These are phyloP conservation scores for Mantis religiosa DNA, from an alignment of 2,888 invertebrate species.

Conservation along the genomic window DNA sequence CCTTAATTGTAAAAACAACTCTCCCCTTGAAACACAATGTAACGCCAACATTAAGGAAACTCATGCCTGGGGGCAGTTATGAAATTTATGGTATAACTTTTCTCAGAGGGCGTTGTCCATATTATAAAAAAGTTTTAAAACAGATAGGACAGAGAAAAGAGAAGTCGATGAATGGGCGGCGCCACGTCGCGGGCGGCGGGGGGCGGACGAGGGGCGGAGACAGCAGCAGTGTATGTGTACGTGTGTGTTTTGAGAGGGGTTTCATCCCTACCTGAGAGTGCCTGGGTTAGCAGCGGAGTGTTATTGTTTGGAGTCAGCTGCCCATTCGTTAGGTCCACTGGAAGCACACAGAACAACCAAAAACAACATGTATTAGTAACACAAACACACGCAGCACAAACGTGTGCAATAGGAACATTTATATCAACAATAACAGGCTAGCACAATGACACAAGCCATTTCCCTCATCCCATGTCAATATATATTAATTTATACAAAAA, in stretches of 20 bases:
- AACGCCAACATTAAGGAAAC: background rate
- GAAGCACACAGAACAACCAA: constrained; percentile 44
- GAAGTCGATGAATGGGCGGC: background rate
- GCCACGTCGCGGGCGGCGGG: background rate
- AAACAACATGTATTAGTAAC: constrained; percentile 1
- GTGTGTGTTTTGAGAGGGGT: background rate
- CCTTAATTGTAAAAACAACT: background rate
- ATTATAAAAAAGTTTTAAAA: background rate
- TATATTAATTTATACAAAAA: background rate
- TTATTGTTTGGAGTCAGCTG: constrained; percentile 95
- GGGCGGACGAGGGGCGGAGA: background rate
- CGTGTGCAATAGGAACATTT: background rate
- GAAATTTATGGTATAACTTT: background rate
- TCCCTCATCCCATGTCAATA: background rate
- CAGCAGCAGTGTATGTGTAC: background rate
- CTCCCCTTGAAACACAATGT: background rate
- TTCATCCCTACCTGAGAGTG: constrained; percentile 78
- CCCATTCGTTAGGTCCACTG: constrained; percentile 94
- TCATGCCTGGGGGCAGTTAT: background rate
- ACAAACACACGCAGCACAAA: background rate
- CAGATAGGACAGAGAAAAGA: background rate
- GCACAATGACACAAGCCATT: background rate
- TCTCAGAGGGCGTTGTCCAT: background rate
- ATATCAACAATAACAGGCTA: background rate
- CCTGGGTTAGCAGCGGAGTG: constrained; percentile 91